Evolutionary conservation across 2,113 vertebrate genomes (phyloP).

Genomic region (Corapipo altera): DNA sequence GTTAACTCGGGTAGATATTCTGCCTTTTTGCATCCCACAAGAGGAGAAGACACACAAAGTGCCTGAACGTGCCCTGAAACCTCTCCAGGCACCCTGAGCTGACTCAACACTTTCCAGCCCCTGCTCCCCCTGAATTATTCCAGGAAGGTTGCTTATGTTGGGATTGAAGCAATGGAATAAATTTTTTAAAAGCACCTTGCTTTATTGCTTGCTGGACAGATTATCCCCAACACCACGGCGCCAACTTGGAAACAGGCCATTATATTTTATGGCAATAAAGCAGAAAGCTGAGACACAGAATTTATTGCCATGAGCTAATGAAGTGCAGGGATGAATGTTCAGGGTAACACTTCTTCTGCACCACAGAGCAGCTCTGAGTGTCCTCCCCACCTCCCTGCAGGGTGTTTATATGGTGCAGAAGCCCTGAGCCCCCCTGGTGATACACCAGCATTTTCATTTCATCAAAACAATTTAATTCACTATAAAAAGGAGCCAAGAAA

Average conservation of each 20-base stretch:
- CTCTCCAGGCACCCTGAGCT: background rate
- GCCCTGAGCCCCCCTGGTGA: background rate
- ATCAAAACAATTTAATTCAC: background rate
- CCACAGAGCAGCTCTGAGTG: background rate
- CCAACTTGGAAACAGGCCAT: slow-evolving; percentile 42
- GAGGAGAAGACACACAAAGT: background rate
- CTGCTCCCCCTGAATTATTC: background rate
- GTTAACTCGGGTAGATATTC: background rate
- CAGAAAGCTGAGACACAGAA: slow-evolving; percentile 5
- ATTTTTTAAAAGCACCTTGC: slow-evolving; percentile 26
- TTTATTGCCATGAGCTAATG: slow-evolving; percentile 54
- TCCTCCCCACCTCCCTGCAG: background rate
- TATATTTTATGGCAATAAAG: slow-evolving; percentile 27
- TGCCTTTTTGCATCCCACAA: background rate
- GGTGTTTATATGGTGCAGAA: background rate
- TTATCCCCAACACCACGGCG: background rate
- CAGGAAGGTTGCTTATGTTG: background rate
- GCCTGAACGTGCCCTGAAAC: background rate
- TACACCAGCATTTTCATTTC: background rate
- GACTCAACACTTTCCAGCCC: background rate
- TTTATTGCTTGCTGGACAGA: slow-evolving; percentile 36
- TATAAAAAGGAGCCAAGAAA: background rate
- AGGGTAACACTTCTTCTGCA: background rate
- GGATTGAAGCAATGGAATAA: background rate
- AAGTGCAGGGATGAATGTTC: background rate